Conservation (phyloP, 1,140 invertebrate genomes). For the Drosophila gunungcola region DNA sequence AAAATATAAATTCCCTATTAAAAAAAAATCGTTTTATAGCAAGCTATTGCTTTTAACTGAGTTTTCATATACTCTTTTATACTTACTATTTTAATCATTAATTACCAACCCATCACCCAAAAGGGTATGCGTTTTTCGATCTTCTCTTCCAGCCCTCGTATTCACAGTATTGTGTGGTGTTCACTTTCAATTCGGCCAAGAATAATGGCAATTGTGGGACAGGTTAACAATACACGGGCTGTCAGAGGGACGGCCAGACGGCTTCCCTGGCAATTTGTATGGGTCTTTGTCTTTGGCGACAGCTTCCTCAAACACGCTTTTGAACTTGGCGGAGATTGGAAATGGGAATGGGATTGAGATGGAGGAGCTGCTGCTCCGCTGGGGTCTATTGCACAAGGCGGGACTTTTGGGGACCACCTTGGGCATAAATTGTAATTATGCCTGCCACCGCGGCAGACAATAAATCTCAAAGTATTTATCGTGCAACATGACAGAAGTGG, state of each 20-base stretch:
- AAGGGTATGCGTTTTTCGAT: slow-evolving; percentile 36
- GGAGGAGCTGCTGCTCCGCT: slow-evolving; percentile 8
- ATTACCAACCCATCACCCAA: too few species aligned
- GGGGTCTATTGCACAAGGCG: slow-evolving; percentile 62
- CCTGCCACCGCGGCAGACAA: slow-evolving; percentile 76
- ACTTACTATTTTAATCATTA: too few species aligned
- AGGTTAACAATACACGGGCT: slow-evolving; percentile 50
- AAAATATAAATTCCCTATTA: too few species aligned
- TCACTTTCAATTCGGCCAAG: slow-evolving; percentile 69
- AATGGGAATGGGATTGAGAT: neutral
- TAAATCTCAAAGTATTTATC: slow-evolving; percentile 80
- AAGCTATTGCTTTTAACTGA: too few species aligned
- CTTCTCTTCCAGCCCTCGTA: neutral
- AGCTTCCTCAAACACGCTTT: slow-evolving; percentile 78
- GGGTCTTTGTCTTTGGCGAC: slow-evolving; percentile 73
- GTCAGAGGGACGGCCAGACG: slow-evolving; percentile 41
- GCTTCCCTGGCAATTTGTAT: slow-evolving; percentile 76
- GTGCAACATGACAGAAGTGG: slow-evolving; percentile 81
- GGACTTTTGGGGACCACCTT: slow-evolving; percentile 44
- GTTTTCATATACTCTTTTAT: too few species aligned
- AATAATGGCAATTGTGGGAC: slow-evolving; percentile 75
- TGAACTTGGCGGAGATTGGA: slow-evolving; percentile 61
- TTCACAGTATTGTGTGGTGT: slow-evolving; percentile 31
- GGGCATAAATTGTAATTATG: slow-evolving; percentile 83
- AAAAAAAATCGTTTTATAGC: too few species aligned